Percentiles rank a stretch among this genome's conserved stretches.
These are phyloP conservation scores for Eudyptes chrysolophus DNA, from an alignment of 2,113 vertebrate genomes.

Conservation along the genomic window DNA sequence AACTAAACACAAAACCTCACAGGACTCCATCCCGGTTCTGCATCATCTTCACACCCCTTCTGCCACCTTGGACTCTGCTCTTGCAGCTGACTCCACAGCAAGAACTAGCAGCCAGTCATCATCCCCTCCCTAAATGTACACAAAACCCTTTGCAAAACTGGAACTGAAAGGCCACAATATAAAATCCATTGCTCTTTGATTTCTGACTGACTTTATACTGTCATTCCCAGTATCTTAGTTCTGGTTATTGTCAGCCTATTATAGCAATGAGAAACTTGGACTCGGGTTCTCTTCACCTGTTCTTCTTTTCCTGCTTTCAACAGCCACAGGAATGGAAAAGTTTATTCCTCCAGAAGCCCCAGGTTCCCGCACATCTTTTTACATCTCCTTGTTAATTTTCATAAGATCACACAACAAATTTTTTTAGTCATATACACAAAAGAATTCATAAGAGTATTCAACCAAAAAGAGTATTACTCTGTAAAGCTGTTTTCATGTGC, in stretches of 20 bases:
- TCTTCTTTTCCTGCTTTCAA: not conserved
- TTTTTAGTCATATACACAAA: not conserved
- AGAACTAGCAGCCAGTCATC: not conserved
- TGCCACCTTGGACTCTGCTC: not conserved
- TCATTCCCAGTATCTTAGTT: not conserved
- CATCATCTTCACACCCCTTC: not conserved
- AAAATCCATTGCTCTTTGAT: not conserved
- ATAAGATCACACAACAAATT: not conserved
- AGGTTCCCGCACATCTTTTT: not conserved
- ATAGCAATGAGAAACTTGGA: not conserved
- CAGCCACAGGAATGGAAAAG: not conserved
- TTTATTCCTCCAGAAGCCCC: not conserved
- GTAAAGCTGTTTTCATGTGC: not conserved
- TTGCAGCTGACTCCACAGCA: not conserved
- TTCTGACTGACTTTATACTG: not conserved
- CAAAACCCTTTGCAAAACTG: not conserved
- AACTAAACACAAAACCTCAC: not conserved
- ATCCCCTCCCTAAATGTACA: not conserved
- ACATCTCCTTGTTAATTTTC: not conserved
- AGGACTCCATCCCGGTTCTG: not conserved
- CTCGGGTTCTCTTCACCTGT: not conserved
- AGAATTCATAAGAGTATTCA: not conserved
- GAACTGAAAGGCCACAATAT: not conserved
- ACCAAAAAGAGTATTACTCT: not conserved
- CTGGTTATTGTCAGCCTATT: not conserved